Evolutionary conservation across 1,140 invertebrate species (phyloP).

Genomic region (Cotesia typhae): DNA sequence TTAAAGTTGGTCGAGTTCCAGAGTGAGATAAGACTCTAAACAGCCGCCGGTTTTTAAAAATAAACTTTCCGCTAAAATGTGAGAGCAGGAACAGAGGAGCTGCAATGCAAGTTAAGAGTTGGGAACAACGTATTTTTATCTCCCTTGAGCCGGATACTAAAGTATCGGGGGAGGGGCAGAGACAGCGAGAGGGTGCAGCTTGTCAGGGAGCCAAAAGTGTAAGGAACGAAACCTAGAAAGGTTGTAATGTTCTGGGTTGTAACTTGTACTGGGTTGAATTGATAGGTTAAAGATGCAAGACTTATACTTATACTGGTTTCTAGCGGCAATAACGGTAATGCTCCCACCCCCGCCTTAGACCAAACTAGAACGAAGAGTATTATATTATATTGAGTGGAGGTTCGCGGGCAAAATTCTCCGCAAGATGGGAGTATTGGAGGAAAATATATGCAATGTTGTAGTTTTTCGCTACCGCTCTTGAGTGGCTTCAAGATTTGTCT

Average conservation of each 20-base stretch:
- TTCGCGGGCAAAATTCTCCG: background rate
- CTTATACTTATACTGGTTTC: conserved; percentile 37
- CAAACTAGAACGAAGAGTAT: too few relatives aligned
- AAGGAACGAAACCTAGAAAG: background rate
- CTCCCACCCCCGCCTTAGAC: background rate
- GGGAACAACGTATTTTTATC: too few relatives aligned
- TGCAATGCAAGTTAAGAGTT: background rate
- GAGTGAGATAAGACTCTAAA: conserved; percentile 2
- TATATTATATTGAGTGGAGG: background rate
- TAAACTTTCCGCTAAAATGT: background rate
- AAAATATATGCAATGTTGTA: conserved; percentile 24
- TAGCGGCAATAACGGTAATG: conserved; percentile 22
- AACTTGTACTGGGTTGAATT: conserved; percentile 34
- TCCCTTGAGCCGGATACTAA: background rate
- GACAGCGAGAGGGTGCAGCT: background rate
- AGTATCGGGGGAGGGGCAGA: background rate
- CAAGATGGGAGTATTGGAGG: background rate
- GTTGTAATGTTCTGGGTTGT: background rate
- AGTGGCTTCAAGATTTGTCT: conserved; percentile 47
- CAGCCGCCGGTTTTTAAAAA: background rate
- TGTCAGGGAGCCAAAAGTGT: conserved; percentile 28
- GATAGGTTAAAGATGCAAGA: conserved; percentile 45
- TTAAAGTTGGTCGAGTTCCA: background rate
- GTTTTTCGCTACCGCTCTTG: conserved; percentile 10
- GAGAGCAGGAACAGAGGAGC: background rate